phyloP scores from a whole-genome alignment of 2,113 vertebrate genomes.

The Atherinomorus stipes region DNA sequence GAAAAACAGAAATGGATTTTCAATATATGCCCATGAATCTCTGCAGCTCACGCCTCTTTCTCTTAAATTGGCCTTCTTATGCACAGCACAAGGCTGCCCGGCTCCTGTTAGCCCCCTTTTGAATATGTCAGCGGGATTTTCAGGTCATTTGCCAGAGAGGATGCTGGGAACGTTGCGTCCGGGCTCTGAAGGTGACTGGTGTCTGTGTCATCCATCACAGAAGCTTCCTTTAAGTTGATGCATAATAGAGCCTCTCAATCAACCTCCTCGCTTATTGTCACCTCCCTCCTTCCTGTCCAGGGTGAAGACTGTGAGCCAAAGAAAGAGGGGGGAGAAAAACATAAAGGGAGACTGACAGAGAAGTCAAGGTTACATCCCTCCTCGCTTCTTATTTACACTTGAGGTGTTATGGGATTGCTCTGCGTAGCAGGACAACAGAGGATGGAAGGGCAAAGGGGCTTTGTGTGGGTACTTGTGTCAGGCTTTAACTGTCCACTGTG shows the following conservation, averaged over 20 bases:
- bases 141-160: conserved; percentile 99
- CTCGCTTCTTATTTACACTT: conserved; percentile 93
- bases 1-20: conserved; percentile 82
- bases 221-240: conserved; percentile 99
- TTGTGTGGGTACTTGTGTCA: conserved; percentile 55
- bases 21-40: conserved; percentile 70
- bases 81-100: conserved; percentile 56
- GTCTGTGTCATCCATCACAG: conserved; percentile 95
- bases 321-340: conserved; percentile 19
- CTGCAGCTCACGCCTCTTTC: conserved; percentile 43
- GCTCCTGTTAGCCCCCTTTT: conserved; percentile 77
- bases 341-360: conserved; percentile 74
- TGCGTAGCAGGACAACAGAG: conserved; percentile 55
- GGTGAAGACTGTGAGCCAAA: conserved; percentile 70
- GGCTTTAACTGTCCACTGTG: conserved; percentile 82
- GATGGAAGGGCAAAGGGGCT: conserved; percentile 26
- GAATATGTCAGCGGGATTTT: conserved; percentile 99
- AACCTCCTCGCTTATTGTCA: conserved; percentile 94
- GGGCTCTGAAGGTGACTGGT: conserved; percentile 98
- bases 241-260: conserved; percentile 99
- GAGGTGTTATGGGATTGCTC: conserved; percentile 64
- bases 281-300: conserved; percentile 80
- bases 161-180: conserved; percentile 87
- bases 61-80: conserved; percentile 69
- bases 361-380: conserved; percentile 95